Evolutionary conservation across 2,797 vertebrate genomes (phyloP), one percentile per base, ranked within the genome.

Genomic region (Myiothlypis coronata): DNA sequence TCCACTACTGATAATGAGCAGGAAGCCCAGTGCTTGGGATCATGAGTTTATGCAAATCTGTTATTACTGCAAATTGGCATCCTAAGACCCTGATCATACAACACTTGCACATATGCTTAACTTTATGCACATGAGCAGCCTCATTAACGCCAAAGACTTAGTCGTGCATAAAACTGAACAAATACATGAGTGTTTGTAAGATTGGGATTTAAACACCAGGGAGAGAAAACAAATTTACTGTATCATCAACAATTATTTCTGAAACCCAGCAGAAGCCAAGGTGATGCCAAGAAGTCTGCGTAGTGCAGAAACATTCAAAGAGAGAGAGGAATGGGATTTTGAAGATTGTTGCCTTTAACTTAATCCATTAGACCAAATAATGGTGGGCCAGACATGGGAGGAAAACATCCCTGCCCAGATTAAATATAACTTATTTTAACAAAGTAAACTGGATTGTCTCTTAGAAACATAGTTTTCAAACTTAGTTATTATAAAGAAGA

Each of bases 171-270:
- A 94, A 96, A 88, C 95, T 43, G 63, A 96, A 60, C 77, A 96
- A 96, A 95, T 80, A 87, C 85, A 77, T 67, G 85, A 95, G 52
- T 70, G 59, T 95, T 93, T 91, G 59, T 70, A 41, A 87, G 85
- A 79, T 17, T 77, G 94, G 95, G 96, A 95, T 94, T 96, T 93
- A 94, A 96, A 88, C 95, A 86, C 96, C 70, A 94, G 93, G 95
- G 95, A 94, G 63, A 71, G 74, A 88, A 95, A 97, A 91, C 91
- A 96, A 96, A 96, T 96, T 96, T 95, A 96, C 93, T 93, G 85
- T 96, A 96, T 96, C 95, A 94, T 96, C 91, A 95, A 96, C 94
- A 95, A 97, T 97, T 96, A 97, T 94, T 96, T 96, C 80, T 93
- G 89, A 95, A 94, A 93, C 67, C 37, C 85, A 88, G 52, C 89